Evolutionary conservation across 2,797 vertebrate species (phyloP).

Genomic region (Hipposideros larvatus): DNA sequence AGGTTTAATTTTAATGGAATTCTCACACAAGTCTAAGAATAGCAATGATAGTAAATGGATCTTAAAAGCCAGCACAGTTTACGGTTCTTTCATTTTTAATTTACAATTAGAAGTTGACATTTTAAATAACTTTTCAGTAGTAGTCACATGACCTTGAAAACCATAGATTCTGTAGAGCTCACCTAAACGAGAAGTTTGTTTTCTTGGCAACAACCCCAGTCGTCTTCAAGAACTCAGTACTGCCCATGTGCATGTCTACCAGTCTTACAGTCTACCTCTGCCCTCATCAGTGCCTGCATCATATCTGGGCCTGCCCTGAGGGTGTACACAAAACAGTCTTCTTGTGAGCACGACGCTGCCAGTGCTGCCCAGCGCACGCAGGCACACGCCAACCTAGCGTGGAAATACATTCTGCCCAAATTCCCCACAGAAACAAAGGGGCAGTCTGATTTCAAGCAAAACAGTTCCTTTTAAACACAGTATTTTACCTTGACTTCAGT

Average conservation of each 20-base stretch:
- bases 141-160: slow-evolving; percentile 61
- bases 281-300: slow-evolving; percentile 72
- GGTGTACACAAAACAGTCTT: slow-evolving; percentile 72
- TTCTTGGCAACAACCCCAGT: slow-evolving; percentile 81
- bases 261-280: slow-evolving; percentile 71
- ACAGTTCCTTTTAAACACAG: neutral
- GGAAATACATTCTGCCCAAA: slow-evolving; percentile 60
- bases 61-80: slow-evolving; percentile 60
- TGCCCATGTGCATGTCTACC: slow-evolving; percentile 72
- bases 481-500: slow-evolving; percentile 94
- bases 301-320: slow-evolving; percentile 73
- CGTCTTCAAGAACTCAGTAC: slow-evolving; percentile 62
- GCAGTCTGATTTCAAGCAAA: neutral
- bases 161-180: slow-evolving; percentile 70
- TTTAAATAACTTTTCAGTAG: slow-evolving; percentile 55
- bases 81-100: slow-evolving; percentile 45
- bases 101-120: slow-evolving; percentile 61
- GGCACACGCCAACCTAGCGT: slow-evolving; percentile 47
- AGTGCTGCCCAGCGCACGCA: neutral
- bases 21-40: slow-evolving; percentile 64
- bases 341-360: slow-evolving; percentile 67
- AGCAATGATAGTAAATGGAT: slow-evolving; percentile 37
- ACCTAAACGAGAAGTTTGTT: slow-evolving; percentile 74
- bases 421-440: slow-evolving; percentile 9
- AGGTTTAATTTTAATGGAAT: slow-evolving; percentile 62